Conservation (phyloP, 2,797 vertebrate species). For the Sebastes diaconus region DNA sequence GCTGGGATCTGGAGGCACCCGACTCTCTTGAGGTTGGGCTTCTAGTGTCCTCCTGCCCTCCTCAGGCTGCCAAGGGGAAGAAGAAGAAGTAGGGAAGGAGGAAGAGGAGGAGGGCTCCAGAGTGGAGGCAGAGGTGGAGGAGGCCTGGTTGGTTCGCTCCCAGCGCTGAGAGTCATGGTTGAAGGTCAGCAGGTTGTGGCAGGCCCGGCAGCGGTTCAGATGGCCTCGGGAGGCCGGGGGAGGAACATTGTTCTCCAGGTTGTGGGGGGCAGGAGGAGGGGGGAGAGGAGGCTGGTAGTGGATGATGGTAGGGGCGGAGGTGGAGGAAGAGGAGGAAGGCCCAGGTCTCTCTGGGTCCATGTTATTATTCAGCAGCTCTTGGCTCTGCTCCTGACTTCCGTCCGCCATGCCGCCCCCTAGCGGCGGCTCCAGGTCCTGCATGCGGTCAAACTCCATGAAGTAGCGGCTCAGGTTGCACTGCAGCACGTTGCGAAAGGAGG, state of each 20-base stretch:
- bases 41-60: conserved; percentile 85
- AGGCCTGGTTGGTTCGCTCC: conserved; percentile 90
- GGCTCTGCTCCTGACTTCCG: conserved; percentile 84
- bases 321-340: conserved; percentile 83
- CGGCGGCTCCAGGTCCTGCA: conserved; percentile 93
- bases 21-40: conserved; percentile 84
- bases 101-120: conserved; percentile 71
- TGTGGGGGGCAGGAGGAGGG: conserved; percentile 75
- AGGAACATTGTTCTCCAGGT: conserved; percentile 85
- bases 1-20: conserved; percentile 62
- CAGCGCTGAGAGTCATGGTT: conserved; percentile 98
- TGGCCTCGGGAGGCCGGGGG: conserved; percentile 86
- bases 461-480: conserved; percentile 98
- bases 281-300: conserved; percentile 83
- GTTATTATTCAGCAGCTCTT: conserved; percentile 96
- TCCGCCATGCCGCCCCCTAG: conserved; percentile 75
- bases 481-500: conserved; percentile 92
- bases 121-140: conserved; percentile 72
- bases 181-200: conserved; percentile 98
- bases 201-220: conserved; percentile 96
- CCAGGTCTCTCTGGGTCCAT: conserved; percentile 92
- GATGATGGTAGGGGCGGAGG: conserved; percentile 61
- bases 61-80: conserved; percentile 88
- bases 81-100: conserved; percentile 68
- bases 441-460: conserved; percentile 97